Evolutionary conservation across 2,797 vertebrate species (phyloP).

Genomic region (Coluber constrictor): DNA sequence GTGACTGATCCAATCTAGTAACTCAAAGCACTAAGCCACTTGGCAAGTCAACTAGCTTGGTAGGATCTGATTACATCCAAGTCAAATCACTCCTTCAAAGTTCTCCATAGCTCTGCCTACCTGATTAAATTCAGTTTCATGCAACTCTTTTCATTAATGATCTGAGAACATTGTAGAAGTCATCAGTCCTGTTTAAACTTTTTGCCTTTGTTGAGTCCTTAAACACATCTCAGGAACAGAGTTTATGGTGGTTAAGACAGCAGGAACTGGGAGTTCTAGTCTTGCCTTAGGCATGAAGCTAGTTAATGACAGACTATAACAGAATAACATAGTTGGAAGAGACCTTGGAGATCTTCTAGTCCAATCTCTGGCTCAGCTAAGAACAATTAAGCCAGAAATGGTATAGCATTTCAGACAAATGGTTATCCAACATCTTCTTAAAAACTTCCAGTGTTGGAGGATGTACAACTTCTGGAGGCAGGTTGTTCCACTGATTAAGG

Average conservation of each 20-base stretch:
- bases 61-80: background rate
- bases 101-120: background rate
- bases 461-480: background rate
- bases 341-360: background rate
- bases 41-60: background rate
- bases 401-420: background rate
- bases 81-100: background rate
- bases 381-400: background rate
- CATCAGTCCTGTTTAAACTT: background rate
- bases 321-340: background rate
- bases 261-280: background rate
- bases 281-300: background rate
- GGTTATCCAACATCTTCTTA: background rate
- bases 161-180: background rate
- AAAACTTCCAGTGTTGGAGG: background rate
- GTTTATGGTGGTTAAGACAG: background rate
- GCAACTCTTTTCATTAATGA: background rate
- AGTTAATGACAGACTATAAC: background rate
- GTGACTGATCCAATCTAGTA: background rate
- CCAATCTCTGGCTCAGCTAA: background rate
- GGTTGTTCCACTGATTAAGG: background rate
- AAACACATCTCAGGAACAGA: background rate
- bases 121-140: background rate
- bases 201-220: background rate
- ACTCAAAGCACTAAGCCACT: background rate